A percentile compares a stretch with the other conserved stretches of the same genome.
phyloP scores from a whole-genome alignment of 2,113 vertebrate genomes.

The Climacteris rufus region DNA sequence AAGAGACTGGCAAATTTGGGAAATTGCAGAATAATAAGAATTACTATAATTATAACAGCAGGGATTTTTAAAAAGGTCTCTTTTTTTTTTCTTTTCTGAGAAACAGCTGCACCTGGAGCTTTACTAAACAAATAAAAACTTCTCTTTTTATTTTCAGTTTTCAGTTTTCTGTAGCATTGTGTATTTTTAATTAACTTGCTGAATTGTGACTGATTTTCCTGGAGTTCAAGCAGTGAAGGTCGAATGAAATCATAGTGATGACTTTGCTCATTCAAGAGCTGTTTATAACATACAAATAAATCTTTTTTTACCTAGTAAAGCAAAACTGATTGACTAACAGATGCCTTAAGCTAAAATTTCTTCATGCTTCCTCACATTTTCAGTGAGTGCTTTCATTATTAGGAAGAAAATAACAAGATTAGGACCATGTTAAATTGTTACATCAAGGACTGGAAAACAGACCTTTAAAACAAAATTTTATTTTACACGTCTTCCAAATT shows the following conservation, averaged over 20 bases:
- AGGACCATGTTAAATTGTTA: not conserved
- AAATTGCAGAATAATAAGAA: slow-evolving; percentile 1
- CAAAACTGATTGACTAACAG: not conserved
- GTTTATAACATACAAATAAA: not conserved
- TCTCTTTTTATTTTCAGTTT: not conserved
- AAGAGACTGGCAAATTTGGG: not conserved
- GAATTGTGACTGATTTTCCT: slow-evolving; percentile 1
- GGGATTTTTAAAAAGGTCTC: not conserved
- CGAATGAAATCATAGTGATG: not conserved
- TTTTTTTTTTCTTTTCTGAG: not conserved
- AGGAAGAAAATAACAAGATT: not conserved
- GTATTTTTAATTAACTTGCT: slow-evolving; percentile 28
- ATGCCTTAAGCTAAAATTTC: not conserved
- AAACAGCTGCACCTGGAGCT: slow-evolving; percentile 10
- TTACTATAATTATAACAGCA: not conserved
- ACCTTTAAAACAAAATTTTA: not conserved
- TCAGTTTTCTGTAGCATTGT: not conserved
- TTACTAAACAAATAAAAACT: not conserved
- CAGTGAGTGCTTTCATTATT: not conserved
- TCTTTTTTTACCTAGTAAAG: not conserved
- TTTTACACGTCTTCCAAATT: not conserved
- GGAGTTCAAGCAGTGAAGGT: not conserved
- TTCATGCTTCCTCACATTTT: not conserved
- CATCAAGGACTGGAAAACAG: not conserved
- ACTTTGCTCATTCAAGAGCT: not conserved